These are phyloP conservation scores for Candidula unifasciata DNA, from an alignment of 2,888 invertebrate genomes.

Conservation along the genomic window DNA sequence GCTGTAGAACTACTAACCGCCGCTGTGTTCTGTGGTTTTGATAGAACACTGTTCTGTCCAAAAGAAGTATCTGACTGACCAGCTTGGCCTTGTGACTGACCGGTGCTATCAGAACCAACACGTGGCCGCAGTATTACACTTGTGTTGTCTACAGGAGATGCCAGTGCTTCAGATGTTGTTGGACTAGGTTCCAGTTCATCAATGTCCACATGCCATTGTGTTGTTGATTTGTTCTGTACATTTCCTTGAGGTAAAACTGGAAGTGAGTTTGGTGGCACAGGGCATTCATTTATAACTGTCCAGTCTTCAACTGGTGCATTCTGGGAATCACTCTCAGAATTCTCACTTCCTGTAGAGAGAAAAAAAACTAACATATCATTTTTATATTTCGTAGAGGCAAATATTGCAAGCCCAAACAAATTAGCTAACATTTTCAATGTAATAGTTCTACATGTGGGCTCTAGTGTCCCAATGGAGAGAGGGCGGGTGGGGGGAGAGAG, in stretches of 20 bases:
- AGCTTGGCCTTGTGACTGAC: neutral
- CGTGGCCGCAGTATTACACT: neutral
- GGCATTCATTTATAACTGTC: conserved; percentile 18
- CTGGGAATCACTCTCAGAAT: neutral
- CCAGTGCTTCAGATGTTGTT: neutral
- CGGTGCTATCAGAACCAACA: neutral
- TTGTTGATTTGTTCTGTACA: conserved; percentile 3
- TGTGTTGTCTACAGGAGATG: neutral
- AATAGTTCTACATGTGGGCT: neutral
- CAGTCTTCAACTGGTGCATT: conserved; percentile 24
- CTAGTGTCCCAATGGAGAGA: too few relatives aligned
- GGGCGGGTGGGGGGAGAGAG: too few relatives aligned
- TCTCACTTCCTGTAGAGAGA: conserved; percentile 30
- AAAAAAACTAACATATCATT: too few relatives aligned
- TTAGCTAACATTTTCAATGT: neutral
- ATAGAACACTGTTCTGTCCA: neutral
- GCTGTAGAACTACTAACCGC: neutral
- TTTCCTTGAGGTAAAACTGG: neutral
- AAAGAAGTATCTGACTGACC: neutral
- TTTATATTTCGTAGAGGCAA: too few relatives aligned
- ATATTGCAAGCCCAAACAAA: too few relatives aligned
- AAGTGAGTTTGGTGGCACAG: neutral
- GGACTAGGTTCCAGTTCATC: neutral
- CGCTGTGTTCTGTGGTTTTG: conserved; percentile 19
- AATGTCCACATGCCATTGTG: conserved; percentile 38